Conservation (phyloP, 2,113 vertebrate genomes). For the Nothobranchius furzeri region DNA sequence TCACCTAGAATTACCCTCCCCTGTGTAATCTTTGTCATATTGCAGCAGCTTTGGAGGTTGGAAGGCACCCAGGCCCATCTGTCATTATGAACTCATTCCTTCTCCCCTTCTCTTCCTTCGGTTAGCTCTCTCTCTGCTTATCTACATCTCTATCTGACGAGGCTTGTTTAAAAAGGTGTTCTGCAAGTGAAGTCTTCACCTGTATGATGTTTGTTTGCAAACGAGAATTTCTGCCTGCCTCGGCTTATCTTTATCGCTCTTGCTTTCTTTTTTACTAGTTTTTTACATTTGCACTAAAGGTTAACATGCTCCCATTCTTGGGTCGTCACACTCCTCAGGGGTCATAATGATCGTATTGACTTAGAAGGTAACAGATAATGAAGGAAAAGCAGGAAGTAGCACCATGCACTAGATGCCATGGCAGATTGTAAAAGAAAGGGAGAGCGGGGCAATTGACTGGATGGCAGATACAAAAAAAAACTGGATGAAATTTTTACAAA, state of each 20-base stretch:
- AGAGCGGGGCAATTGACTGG: too few species aligned
- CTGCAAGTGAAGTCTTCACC: constrained; percentile 15
- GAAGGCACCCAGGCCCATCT: constrained; percentile 58
- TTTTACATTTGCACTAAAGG: constrained; percentile 28
- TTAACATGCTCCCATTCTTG: constrained; percentile 18
- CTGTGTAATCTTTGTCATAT: constrained; percentile 48
- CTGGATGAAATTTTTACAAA: too few species aligned
- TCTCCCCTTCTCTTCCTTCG: constrained; percentile 1
- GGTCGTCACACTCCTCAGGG: constrained; percentile 8
- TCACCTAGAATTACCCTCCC: constrained; percentile 21
- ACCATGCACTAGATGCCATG: background rate
- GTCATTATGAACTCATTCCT: constrained; percentile 54
- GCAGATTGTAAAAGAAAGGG: too few species aligned
- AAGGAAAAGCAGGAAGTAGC: constrained; percentile 8
- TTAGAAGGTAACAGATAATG: constrained; percentile 29
- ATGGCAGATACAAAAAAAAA: too few species aligned
- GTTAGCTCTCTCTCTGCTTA: constrained; percentile 8
- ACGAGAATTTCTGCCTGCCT: constrained; percentile 10
- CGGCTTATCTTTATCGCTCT: background rate
- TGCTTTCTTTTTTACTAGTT: background rate
- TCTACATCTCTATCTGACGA: constrained; percentile 8
- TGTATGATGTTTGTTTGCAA: constrained; percentile 25
- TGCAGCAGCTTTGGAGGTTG: constrained; percentile 49
- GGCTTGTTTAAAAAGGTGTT: background rate
- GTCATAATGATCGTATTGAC: constrained; percentile 26